Evolutionary conservation across 2,113 vertebrate genomes (phyloP), one percentile per base, ranked within the genome.

Genomic region (Passer domesticus): DNA sequence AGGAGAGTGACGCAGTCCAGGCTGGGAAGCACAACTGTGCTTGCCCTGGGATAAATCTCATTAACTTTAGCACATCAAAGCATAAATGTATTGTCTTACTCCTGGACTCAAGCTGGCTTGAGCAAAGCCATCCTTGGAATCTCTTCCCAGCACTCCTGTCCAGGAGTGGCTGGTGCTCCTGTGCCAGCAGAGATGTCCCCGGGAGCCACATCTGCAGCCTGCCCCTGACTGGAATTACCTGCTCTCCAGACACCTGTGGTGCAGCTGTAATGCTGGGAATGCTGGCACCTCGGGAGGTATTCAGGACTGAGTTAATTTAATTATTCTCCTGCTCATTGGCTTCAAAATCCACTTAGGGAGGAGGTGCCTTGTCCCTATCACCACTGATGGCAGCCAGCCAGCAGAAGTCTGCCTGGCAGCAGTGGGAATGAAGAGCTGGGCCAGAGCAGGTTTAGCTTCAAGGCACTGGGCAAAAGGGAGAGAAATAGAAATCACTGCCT

Each of bases 321-420:
- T 96, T 96, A 94, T 90, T 95, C 72, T 77, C 79, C 58, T 77
- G 60, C 87, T 94, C 86, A 70, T 46, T 86, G 79, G 67, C 87
- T 95, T 85, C 13, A 4, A 86, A 96, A 93, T 90, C 87, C 79
- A 92, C 89, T 94, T 74, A 83, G 89, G 63, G 91, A 92, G 95
- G 82, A 80, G 81, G 43, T 91, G 67, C 85, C 87, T 90, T 87
- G 72, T 90, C 68, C 83, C 82, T 88, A 15, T 63, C 53, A 3
- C 11, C 18, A 37, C 7, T 25, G 60, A 23, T 86, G 79, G 85
- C 86, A 94, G 68, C 46, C 8, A 2, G 67, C 68, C 77, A 88
- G 79, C 39, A 77, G 39, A 74, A 93, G 39, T 20, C 82, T 88
- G 68, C 79, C 59, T 62, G 84, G 55, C 63, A 69, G 63, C 55